These are phyloP conservation scores for Caiman crocodilus DNA, from an alignment of 2,797 vertebrate genomes.

Conservation along the genomic window DNA sequence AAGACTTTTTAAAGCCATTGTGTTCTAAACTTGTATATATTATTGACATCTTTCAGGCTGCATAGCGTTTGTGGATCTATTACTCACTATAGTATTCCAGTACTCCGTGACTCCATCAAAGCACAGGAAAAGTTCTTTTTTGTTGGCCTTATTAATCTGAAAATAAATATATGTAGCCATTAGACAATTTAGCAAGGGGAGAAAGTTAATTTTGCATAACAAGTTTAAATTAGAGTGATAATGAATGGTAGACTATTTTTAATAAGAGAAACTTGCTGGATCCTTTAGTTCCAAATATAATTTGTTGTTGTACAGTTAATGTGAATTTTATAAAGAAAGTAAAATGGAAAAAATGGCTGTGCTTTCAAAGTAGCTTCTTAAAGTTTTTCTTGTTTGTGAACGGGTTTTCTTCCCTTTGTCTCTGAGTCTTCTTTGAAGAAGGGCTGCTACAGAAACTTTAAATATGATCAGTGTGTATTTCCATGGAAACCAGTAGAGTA, in stretches of 20 bases:
- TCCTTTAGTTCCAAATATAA: background rate
- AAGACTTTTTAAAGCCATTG: background rate
- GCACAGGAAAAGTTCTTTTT: background rate
- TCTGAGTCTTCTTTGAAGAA: background rate
- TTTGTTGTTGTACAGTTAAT: background rate
- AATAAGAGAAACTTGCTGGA: background rate
- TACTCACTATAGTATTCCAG: no score
- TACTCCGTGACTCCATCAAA: no score
- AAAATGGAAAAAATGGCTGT: background rate
- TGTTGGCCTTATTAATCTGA: background rate
- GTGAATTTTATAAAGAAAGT: background rate
- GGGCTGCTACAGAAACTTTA: background rate
- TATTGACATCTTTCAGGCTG: background rate
- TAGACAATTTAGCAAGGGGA: background rate
- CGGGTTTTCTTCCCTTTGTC: background rate
- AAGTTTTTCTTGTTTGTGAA: background rate
- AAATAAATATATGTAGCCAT: background rate
- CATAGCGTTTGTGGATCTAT: background rate
- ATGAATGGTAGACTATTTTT: background rate
- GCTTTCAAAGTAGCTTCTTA: accelerated
- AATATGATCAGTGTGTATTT: background rate
- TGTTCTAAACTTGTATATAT: background rate
- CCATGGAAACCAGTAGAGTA: background rate
- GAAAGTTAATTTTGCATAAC: background rate
- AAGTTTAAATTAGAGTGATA: background rate